These are phyloP conservation scores for Homarus gammarus DNA, from an alignment of 2,888 invertebrate species.

Conservation along the genomic window DNA sequence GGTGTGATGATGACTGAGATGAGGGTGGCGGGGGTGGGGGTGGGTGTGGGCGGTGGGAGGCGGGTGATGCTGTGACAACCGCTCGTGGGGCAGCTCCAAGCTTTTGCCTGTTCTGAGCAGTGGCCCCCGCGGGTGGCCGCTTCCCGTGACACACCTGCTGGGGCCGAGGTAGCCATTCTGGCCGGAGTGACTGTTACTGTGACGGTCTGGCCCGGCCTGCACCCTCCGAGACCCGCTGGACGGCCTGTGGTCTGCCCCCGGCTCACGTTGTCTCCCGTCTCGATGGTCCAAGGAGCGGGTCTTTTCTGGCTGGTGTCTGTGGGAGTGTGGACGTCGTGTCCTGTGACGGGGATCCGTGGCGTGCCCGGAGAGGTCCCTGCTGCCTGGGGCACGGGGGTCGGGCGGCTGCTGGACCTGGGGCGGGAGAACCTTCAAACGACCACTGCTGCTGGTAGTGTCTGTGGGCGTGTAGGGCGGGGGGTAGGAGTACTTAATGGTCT, in stretches of 20 bases:
- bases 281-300: conserved; percentile 17
- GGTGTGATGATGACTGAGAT: conserved; percentile 23
- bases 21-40: conserved; percentile 16
- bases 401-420: not conserved
- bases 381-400: not conserved
- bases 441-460: not conserved
- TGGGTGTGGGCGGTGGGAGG: conserved; percentile 55
- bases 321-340: conserved; percentile 7
- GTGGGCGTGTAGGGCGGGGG: conserved; percentile 55
- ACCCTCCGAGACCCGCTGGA: conserved; percentile 1
- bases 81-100: conserved; percentile 59
- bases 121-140: conserved; percentile 67
- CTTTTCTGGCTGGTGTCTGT: not conserved
- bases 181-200: not conserved
- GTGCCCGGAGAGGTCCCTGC: not conserved
- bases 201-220: not conserved
- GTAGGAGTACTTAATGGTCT: conserved; percentile 43
- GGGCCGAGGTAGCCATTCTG: not conserved
- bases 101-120: conserved; percentile 64
- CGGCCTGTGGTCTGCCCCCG: not conserved
- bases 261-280: not conserved
- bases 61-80: conserved; percentile 24
- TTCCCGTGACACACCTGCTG: conserved; percentile 13
- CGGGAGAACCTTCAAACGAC: not conserved
- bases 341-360: conserved; percentile 30